A percentile compares a stretch with the other conserved stretches of the same genome.
These are phyloP conservation scores for Diuraphis noxia DNA, from an alignment of 1,140 invertebrate genomes.

Conservation along the genomic window DNA sequence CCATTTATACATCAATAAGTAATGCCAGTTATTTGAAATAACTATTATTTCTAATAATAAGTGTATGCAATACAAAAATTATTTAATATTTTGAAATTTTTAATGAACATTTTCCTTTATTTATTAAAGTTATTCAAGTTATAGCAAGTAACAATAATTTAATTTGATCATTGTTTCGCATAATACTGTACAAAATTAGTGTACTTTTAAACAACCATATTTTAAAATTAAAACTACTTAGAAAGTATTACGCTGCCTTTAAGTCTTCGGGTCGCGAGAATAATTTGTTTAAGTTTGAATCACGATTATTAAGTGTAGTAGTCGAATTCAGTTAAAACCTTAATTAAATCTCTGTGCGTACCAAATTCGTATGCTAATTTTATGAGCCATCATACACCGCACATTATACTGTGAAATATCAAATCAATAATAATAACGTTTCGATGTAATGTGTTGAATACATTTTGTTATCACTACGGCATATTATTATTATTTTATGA, in stretches of 20 bases:
- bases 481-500: background rate
- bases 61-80: background rate
- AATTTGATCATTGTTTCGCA: constrained; percentile 16
- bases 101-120: background rate
- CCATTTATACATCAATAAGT: no score
- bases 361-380: background rate
- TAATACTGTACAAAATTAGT: background rate
- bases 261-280: background rate
- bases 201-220: constrained; percentile 15
- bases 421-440: background rate
- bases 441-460: background rate
- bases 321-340: background rate
- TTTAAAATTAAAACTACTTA: constrained; percentile 32
- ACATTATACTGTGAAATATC: background rate
- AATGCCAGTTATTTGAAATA: no score
- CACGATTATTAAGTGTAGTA: constrained; percentile 18
- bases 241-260: background rate
- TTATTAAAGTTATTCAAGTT: background rate
- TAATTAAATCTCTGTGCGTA: constrained; percentile 4
- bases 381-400: background rate
- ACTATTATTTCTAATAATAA: background rate
- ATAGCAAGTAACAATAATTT: constrained; percentile 18
- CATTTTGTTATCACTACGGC: background rate
- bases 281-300: constrained; percentile 24
- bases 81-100: background rate